Evolutionary conservation across 2,888 invertebrate species (phyloP).

Genomic region (Diarsia rubi): DNA sequence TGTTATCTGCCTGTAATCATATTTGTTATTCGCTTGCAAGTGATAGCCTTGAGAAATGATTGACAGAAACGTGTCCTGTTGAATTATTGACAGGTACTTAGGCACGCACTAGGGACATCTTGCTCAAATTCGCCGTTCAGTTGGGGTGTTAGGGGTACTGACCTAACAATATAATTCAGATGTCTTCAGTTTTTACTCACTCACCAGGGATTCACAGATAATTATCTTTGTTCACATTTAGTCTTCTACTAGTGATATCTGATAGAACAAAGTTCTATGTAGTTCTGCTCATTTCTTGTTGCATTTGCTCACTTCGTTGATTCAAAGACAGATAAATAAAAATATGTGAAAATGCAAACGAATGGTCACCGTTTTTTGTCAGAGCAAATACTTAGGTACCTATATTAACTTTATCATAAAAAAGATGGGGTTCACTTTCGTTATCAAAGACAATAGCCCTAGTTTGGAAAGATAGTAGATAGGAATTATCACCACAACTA

Average conservation of each 20-base stretch:
- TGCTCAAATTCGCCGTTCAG: background rate
- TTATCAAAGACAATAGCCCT: background rate
- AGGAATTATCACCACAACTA: background rate
- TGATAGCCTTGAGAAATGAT: conserved; percentile 34
- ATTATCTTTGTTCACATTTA: background rate
- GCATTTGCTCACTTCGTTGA: background rate
- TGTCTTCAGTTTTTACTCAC: conserved; percentile 2
- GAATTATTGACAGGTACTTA: conserved; percentile 4
- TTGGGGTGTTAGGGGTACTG: background rate
- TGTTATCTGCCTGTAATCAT: background rate
- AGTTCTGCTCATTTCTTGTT: background rate
- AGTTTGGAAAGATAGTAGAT: conserved; percentile 5
- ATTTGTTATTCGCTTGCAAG: conserved; percentile 15
- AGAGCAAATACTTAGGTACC: background rate
- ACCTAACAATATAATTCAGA: background rate
- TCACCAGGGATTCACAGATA: background rate
- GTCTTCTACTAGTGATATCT: background rate
- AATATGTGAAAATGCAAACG: background rate
- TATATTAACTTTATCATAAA: background rate
- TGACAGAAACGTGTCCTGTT: conserved; percentile 25
- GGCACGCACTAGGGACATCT: background rate
- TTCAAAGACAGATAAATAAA: background rate
- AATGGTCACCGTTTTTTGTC: background rate
- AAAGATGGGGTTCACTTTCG: background rate
- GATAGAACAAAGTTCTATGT: background rate